phyloP scores from a whole-genome alignment of 1,140 invertebrate species.

The Euschistus heros region DNA sequence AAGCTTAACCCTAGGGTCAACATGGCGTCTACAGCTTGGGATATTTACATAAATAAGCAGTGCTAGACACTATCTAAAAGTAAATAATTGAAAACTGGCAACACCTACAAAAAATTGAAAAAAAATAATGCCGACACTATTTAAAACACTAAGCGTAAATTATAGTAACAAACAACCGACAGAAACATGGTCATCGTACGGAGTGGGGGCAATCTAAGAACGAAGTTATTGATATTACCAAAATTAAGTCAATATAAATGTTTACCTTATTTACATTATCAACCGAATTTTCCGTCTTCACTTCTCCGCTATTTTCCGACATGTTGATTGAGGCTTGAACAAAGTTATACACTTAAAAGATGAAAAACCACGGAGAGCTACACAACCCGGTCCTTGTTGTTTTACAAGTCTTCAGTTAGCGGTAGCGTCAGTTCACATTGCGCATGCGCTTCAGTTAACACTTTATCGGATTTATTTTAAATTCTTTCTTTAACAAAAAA shows the following conservation, averaged over 20 bases:
- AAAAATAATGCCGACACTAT: too few species aligned
- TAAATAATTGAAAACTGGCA: too few species aligned
- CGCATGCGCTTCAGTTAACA: neutral
- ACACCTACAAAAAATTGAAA: too few species aligned
- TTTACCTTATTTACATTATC: constrained; percentile 29
- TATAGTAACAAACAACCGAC: neutral
- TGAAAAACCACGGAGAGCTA: neutral
- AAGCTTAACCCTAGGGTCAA: constrained; percentile 6
- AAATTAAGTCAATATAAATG: neutral
- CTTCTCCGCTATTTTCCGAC: constrained; percentile 42
- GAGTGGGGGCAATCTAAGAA: constrained; percentile 3
- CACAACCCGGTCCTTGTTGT: constrained; percentile 9
- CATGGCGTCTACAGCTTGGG: constrained; percentile 8
- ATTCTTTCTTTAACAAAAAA: too few species aligned
- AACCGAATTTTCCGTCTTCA: constrained; percentile 41
- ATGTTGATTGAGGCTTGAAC: constrained; percentile 31
- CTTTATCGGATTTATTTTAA: constrained; percentile 7
- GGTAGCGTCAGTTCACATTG: constrained; percentile 11
- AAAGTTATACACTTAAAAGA: constrained; percentile 37
- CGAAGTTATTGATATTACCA: constrained; percentile 4
- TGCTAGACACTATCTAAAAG: neutral
- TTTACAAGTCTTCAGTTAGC: constrained; percentile 13
- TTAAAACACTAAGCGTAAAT: neutral
- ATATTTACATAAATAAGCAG: constrained; percentile 12
- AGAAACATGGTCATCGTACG: neutral